A percentile compares a stretch with the other conserved stretches of the same genome.
Conservation (phyloP, 2,888 invertebrate species). For the Drosophila mayaguana region DNA sequence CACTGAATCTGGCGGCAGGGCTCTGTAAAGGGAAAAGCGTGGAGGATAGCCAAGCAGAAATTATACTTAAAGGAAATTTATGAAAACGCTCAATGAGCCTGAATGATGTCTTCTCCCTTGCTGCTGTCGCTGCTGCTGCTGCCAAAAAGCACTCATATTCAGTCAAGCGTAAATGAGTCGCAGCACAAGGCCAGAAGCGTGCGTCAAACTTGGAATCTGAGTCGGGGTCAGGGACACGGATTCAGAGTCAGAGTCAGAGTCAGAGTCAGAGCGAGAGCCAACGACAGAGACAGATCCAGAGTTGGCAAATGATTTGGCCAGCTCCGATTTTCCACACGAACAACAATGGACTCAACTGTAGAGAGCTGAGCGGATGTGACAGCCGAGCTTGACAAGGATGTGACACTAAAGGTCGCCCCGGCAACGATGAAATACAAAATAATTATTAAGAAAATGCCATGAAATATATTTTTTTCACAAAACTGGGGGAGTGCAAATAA, state of each 20-base stretch:
- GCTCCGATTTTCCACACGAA: slow-evolving; percentile 76
- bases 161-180: slow-evolving; percentile 74
- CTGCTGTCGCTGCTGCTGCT: slow-evolving; percentile 21
- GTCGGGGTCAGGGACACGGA: slow-evolving; percentile 6
- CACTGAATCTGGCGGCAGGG: slow-evolving; percentile 5
- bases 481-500: slow-evolving; percentile 6
- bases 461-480: slow-evolving; percentile 46
- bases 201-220: slow-evolving; percentile 38
- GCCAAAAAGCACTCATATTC: slow-evolving; percentile 60
- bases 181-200: slow-evolving; percentile 58
- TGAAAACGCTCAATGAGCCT: slow-evolving; percentile 81
- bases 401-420: slow-evolving; percentile 75
- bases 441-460: slow-evolving; percentile 67
- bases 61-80: slow-evolving; percentile 73
- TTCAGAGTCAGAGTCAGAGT: not conserved
- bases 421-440: slow-evolving; percentile 75
- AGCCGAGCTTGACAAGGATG: slow-evolving; percentile 70
- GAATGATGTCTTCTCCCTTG: slow-evolving; percentile 46
- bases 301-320: slow-evolving; percentile 63
- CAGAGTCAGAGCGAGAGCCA: not conserved
- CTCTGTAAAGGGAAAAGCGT: slow-evolving; percentile 1
- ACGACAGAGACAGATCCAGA: slow-evolving; percentile 8
- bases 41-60: slow-evolving; percentile 42
- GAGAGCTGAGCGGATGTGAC: slow-evolving; percentile 56
- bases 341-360: slow-evolving; percentile 53